A percentile compares a stretch with the other conserved stretches of the same genome.
phyloP scores from a whole-genome alignment of 2,888 invertebrate genomes.

The Monochamus alternatus region DNA sequence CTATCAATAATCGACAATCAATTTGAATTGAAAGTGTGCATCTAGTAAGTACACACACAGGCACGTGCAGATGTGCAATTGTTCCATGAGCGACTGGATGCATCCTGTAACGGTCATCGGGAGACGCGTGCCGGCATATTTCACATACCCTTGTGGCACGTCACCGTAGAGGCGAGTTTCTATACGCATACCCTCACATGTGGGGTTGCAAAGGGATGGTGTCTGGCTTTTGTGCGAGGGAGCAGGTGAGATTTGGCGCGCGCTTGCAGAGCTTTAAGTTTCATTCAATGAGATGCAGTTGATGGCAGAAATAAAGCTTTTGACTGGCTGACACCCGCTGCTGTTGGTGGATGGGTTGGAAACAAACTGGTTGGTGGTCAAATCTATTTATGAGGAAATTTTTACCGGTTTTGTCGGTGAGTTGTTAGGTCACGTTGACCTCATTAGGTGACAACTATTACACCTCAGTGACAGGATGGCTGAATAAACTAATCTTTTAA shows the following conservation, averaged over 20 bases:
- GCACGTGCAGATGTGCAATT: constrained; percentile 68
- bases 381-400: not conserved
- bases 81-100: constrained; percentile 59
- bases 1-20: constrained; percentile 21
- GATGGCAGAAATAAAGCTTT: constrained; percentile 47
- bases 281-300: constrained; percentile 45
- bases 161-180: constrained; percentile 51
- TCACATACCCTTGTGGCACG: constrained; percentile 42
- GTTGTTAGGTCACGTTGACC: not conserved
- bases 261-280: constrained; percentile 53
- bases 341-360: constrained; percentile 25
- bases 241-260: constrained; percentile 64
- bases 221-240: constrained; percentile 56
- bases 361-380: constrained; percentile 32
- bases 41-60: constrained; percentile 43
- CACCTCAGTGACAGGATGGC: not conserved
- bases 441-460: constrained; percentile 6
- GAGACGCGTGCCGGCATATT: constrained; percentile 65
- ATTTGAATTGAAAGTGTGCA: constrained; percentile 31
- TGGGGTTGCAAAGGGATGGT: constrained; percentile 60
- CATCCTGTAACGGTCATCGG: constrained; percentile 67
- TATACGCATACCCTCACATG: constrained; percentile 51
- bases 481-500: too few species aligned
- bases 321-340: constrained; percentile 47
- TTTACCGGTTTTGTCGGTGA: constrained; percentile 12